Base-by-base conservation (phyloP, 2,888 invertebrate species). In the Nasonia oneida region DNA sequence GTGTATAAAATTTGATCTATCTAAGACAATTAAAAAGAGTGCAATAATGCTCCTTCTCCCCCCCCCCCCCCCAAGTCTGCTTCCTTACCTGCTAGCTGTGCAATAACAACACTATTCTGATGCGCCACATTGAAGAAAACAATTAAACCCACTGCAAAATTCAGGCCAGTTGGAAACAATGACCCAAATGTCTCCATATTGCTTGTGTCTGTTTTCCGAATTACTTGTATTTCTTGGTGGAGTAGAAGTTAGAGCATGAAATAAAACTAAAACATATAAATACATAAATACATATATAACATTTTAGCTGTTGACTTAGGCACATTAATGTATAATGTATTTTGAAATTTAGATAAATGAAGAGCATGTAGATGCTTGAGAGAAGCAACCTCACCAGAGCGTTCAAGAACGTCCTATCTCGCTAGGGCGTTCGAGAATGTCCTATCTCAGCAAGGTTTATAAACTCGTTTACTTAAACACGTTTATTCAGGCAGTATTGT, bases 111-210 rank as follows among this genome's bases (percentile, higher is more conserved):
- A 1, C 75, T 53, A 23, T 61, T 37, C 4, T 8, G 29, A 18
- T 29, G 53, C 8, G 33, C 75, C 3, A 14, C 3, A 14, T 47
- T 14, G 29, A 71, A 70, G 18, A 80, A 10, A 70, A 82, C 14
- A 37, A 82, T 37, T 5, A 82, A 18, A 42, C 37, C 50, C 6
- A 82, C 23, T 18, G 50, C 47, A n/a, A 75, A 64, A 50, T 50
- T 50, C 8, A 74, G n/a, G 1, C n/a, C 47, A 10, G 61, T 76
- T 6, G 77, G 75, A 1, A 75, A 50, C 33, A 75, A n/a, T n/a
- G 50, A 14, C 23, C 37, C 50, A 15, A 67, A 64, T 39, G 67
- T 50, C 67, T 47, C 50, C 75, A 75, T 81, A 12, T 61, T 64
- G 18, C 23, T 81, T 29, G 0, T 23, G 18, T 4, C 18, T 57